These are phyloP conservation scores for Trichogramma evanescens DNA, from an alignment of 2,888 invertebrate genomes.

Conservation along the genomic window DNA sequence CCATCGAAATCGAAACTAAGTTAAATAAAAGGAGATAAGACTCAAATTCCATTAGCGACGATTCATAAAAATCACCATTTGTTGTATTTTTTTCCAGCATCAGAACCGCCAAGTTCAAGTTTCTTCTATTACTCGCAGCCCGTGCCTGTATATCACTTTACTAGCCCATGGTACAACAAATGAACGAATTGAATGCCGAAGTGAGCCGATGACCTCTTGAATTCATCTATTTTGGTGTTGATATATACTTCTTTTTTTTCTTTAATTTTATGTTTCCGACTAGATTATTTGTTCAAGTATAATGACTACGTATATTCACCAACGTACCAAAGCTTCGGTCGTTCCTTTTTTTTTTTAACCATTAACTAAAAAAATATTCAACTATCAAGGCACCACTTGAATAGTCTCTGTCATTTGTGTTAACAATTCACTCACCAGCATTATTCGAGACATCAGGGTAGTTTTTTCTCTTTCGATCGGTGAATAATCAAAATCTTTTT, in stretches of 20 bases:
- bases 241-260: slow-evolving; percentile 1
- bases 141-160: slow-evolving; percentile 46
- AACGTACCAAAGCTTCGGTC: no score
- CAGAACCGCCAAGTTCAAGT: slow-evolving; percentile 21
- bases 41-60: no score
- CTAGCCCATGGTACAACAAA: slow-evolving; percentile 44
- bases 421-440: no score
- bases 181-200: slow-evolving; percentile 36
- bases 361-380: no score
- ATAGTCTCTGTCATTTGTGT: no score
- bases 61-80: no score
- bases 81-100: no score
- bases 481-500: background rate
- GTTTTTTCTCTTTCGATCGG: background rate
- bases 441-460: background rate
- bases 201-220: slow-evolving; percentile 22
- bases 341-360: no score
- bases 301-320: no score
- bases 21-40: no score
- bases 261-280: slow-evolving; percentile 5
- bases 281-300: background rate
- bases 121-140: slow-evolving; percentile 48
- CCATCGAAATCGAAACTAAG: no score
- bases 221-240: slow-evolving; percentile 5
- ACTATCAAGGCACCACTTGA: no score